phyloP scores from a whole-genome alignment of 2,113 vertebrate genomes.

The Eira barbara region DNA sequence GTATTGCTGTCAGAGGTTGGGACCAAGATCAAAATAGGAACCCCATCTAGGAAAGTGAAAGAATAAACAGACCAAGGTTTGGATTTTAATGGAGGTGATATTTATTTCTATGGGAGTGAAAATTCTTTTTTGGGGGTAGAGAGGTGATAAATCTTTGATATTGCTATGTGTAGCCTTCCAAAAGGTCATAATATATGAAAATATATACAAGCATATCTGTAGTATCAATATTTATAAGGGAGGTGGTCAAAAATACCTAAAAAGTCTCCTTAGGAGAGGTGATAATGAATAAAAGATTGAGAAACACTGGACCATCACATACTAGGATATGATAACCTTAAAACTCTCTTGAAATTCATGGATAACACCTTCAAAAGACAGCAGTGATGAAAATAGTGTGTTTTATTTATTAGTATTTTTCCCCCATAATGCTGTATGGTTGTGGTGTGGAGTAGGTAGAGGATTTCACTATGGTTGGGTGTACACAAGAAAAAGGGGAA shows the following conservation, averaged over 20 bases:
- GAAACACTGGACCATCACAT: neutral
- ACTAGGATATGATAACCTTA: neutral
- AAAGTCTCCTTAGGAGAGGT: neutral
- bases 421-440: neutral
- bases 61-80: neutral
- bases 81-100: neutral
- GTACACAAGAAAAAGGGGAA: neutral
- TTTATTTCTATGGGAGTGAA: neutral
- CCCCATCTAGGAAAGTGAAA: neutral
- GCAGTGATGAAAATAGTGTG: neutral
- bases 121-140: neutral
- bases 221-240: neutral
- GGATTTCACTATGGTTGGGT: neutral
- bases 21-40: neutral
- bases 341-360: neutral
- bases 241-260: neutral
- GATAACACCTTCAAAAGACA: neutral
- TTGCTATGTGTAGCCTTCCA: neutral
- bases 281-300: neutral
- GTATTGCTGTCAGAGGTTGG: neutral
- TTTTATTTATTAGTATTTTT: neutral
- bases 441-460: neutral
- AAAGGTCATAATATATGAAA: neutral
- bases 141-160: neutral
- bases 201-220: neutral